Evolutionary conservation across 2,113 vertebrate species (phyloP), one percentile per base, ranked within the genome.

Genomic region (Cebus imitator): DNA sequence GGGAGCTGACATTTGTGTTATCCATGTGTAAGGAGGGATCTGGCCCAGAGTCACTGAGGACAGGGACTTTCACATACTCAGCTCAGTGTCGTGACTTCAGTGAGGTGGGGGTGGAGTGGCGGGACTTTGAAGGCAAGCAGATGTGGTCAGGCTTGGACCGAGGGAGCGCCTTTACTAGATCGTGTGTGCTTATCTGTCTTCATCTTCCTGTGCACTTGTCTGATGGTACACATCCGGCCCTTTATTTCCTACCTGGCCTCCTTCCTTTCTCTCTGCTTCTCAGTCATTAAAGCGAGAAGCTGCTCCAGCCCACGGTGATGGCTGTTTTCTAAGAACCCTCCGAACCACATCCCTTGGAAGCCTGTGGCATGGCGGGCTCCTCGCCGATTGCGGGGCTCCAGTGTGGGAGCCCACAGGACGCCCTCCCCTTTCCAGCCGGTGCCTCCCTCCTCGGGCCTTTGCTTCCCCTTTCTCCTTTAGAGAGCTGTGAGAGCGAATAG

Each of bases 271-370:
- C 70, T 93, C 45, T 27, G 76, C 43, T 35, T 48, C 73, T 93
- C 58, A 0, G 83, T 85, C n/a, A 7, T 95, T 96, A 25, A 25
- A 88, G n/a, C 48, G 1, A 75, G 97, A 86, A 13, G 80, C 87
- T 25, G 4, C 88, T 43, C 18, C 50, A 23, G 68, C 80, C 57
- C 23, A 0, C 21, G 40, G 20, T 12, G 92, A 57, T 84, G 92
- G 86, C n/a, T 87, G 76, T 97, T 98, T 98, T 97, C 97, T 98
- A 85, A 97, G 94, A 98, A 87, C 66, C 48, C 90, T 76, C 23
- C 1, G 0, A 6, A 21, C 95, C 93, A n/a, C 88, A 27, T 87
- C 93, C 93, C 89, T 90, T 94, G 66, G 23, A 37, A 2, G 85
- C 87, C 40, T 8, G 2, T 18, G 23, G 93, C 8, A 0, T 30